These are phyloP conservation scores for Alca torda DNA, from an alignment of 2,797 vertebrate genomes.

Conservation along the genomic window DNA sequence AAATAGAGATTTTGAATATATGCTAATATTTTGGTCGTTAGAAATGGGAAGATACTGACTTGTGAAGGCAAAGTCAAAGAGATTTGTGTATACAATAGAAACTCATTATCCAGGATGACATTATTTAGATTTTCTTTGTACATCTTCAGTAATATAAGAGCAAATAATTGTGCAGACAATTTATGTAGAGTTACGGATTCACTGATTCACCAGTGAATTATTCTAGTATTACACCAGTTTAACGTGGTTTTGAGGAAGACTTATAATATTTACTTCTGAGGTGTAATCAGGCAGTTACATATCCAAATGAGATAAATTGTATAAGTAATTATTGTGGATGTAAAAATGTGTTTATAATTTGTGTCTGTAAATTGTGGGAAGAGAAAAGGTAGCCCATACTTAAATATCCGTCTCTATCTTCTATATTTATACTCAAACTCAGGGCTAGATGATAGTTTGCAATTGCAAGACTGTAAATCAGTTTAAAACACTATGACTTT, in stretches of 20 bases:
- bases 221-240: not conserved
- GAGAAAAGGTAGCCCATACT: not conserved
- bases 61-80: not conserved
- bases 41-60: not conserved
- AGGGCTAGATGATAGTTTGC: not conserved
- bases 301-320: not conserved
- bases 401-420: not conserved
- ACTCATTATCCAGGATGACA: not conserved
- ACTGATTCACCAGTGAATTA: not conserved
- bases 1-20: not conserved
- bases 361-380: not conserved
- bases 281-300: not conserved
- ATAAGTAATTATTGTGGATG: not conserved
- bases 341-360: not conserved
- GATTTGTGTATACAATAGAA: not conserved
- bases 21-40: not conserved
- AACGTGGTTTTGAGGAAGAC: not conserved
- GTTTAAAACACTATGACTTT: not conserved
- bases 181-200: not conserved
- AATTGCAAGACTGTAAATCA: not conserved
- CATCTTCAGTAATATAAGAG: not conserved
- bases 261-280: not conserved
- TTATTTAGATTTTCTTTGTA: not conserved
- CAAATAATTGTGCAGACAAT: not conserved
- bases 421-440: not conserved